Evolutionary conservation across 2,113 vertebrate genomes (phyloP), one percentile per base, ranked within the genome.

Genomic region (Aptenodytes patagonicus): DNA sequence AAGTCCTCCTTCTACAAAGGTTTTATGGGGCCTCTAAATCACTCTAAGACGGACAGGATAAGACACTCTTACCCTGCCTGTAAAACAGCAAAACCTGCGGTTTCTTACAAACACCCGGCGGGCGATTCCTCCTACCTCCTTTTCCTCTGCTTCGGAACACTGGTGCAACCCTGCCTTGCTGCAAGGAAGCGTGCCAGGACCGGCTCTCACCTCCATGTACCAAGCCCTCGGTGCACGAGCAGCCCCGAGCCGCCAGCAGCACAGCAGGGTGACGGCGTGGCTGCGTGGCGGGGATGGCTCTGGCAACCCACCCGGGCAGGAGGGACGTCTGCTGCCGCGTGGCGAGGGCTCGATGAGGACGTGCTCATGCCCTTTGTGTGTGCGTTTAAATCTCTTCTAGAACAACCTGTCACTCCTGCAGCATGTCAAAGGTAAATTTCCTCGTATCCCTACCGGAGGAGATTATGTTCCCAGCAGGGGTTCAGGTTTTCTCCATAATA

Each of bases 281-380:
- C 73, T 10, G 47, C 5, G 6, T 0, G 21, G 29, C 4, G 7
- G 34, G 38, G 55, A 12, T 1, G n/a, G 31, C 2, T 0, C 64
- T 8, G 25, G 49, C 25, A 4, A 8, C 57, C 21, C 51, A 6
- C 20, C 16, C 0, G 1, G n/a, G 57, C 42, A 11, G 40, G 36
- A 28, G 42, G 40, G 17, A 1, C 12, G 5, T 2, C n/a, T 6
- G 54, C 19, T 21, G 36, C 38, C 12, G 1, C 34, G 1, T 7
- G 11, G 24, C 1, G 10, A 17, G 9, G 40, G 38, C 68, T 28
- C 17, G 3, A 0, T 0, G 24, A 1, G 21, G 17, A 13, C 1
- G 26, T 2, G 40, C 61, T 54, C 38, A 0, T 51, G 68, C 36
- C 57, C 58, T 28, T 38, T 6, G 7, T 18, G 15, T 4, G 49